A percentile compares a stretch with the other conserved stretches of the same genome.
phyloP scores from a whole-genome alignment of 2,888 invertebrate species.

The Schizaphis graminum region DNA sequence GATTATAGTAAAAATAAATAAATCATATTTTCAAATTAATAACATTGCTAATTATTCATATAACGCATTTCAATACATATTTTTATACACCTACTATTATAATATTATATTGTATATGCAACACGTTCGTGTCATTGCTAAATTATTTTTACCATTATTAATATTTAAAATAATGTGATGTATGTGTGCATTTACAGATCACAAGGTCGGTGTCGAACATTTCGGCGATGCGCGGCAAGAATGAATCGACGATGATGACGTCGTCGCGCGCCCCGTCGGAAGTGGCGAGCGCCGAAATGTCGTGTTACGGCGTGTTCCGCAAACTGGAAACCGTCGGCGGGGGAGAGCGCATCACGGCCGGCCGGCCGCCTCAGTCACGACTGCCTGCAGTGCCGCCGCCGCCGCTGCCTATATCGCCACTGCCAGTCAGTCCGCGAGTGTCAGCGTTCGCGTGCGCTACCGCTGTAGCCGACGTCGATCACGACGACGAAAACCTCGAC shows the following conservation, averaged over 20 bases:
- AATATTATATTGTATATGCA: background rate
- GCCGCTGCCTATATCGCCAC: conserved; percentile 7
- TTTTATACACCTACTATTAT: background rate
- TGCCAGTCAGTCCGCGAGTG: conserved; percentile 59
- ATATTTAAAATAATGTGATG: background rate
- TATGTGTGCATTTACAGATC: conserved; percentile 32
- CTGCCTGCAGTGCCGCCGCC: conserved; percentile 29
- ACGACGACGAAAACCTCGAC: background rate
- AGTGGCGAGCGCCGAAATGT: conserved; percentile 66
- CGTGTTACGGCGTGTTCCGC: conserved; percentile 67
- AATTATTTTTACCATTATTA: background rate
- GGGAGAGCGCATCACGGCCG: conserved; percentile 54
- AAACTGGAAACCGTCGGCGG: conserved; percentile 58
- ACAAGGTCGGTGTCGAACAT: conserved; percentile 59
- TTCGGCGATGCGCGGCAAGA: conserved; percentile 50
- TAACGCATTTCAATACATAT: background rate
- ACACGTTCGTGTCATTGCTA: background rate
- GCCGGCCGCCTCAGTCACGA: conserved; percentile 39
- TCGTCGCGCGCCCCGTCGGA: conserved; percentile 52
- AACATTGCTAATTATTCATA: background rate
- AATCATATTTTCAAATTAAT: background rate
- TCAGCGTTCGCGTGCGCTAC: conserved; percentile 48
- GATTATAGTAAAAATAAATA: too few species aligned
- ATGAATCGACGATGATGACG: conserved; percentile 53
- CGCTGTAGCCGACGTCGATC: background rate